Conservation (phyloP, 2,113 vertebrate genomes). For the Pangasianodon hypophthalmus region DNA sequence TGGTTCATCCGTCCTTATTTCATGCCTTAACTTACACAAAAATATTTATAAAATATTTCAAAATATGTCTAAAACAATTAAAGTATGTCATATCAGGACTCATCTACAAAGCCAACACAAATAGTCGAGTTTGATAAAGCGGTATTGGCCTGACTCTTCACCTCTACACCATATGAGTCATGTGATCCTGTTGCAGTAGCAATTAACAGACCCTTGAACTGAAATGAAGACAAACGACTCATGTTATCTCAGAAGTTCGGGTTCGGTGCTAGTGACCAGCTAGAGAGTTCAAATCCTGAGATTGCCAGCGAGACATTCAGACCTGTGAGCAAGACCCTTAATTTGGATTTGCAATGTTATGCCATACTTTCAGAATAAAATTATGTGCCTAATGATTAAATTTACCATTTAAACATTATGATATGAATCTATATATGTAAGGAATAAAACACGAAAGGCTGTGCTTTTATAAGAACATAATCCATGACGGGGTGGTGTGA, state of each 20-base stretch:
- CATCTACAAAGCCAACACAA: neutral
- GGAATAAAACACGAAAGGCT: neutral
- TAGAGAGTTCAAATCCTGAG: neutral
- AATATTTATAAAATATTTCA: neutral
- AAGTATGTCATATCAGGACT: neutral
- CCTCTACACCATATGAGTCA: slow-evolving; percentile 11
- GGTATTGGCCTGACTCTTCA: neutral
- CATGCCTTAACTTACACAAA: neutral
- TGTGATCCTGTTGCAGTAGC: neutral
- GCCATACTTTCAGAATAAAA: neutral
- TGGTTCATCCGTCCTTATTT: neutral
- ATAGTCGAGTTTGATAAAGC: neutral
- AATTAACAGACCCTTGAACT: neutral
- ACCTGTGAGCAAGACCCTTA: neutral
- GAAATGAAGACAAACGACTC: neutral
- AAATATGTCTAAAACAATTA: neutral
- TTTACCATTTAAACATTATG: neutral
- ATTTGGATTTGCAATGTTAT: neutral
- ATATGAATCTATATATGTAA: neutral
- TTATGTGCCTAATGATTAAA: neutral
- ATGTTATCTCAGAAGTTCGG: neutral
- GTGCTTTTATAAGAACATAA: neutral
- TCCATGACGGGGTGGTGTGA: neutral
- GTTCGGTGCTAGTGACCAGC: neutral
- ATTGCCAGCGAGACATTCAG: neutral